Evolutionary conservation across 2,113 vertebrate species (phyloP).

Genomic region (Lophochroa leadbeateri): DNA sequence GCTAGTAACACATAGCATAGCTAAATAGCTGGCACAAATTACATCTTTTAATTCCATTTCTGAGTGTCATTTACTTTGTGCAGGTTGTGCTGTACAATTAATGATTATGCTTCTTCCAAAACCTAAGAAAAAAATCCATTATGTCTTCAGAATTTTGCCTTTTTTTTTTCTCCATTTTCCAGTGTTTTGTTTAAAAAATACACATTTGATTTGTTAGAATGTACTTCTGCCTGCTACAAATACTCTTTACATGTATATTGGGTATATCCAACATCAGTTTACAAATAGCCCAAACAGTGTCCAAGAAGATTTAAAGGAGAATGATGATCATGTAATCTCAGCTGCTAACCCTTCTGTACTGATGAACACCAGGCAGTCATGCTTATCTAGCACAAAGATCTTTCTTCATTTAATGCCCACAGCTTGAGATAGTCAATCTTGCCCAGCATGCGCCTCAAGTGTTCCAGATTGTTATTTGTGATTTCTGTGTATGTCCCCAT

Average conservation of each 20-base stretch:
- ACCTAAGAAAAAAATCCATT: neutral
- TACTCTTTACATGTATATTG: neutral
- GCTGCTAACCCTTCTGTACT: conserved; percentile 9
- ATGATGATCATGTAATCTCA: conserved; percentile 30
- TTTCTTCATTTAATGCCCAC: conserved; percentile 18
- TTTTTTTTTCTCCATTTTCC: neutral
- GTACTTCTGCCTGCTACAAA: neutral
- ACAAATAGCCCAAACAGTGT: conserved; percentile 33
- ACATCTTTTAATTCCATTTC: neutral
- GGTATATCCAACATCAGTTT: neutral
- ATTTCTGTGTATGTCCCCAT: neutral
- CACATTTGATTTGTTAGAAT: neutral
- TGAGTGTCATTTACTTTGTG: neutral
- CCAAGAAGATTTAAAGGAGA: conserved; percentile 51
- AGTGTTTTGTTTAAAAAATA: neutral
- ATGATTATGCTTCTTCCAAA: neutral
- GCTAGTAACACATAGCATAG: neutral
- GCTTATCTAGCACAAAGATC: conserved; percentile 43
- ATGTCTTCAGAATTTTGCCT: neutral
- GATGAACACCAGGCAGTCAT: conserved; percentile 30
- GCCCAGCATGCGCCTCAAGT: neutral
- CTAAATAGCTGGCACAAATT: neutral
- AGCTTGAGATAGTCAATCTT: conserved; percentile 37
- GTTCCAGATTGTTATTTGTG: conserved; percentile 21
- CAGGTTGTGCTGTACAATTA: neutral